Percentiles rank a stretch among this genome's conserved stretches.
phyloP scores from a whole-genome alignment of 92 coral and sea anemone species.

The Porites divaricata region DNA sequence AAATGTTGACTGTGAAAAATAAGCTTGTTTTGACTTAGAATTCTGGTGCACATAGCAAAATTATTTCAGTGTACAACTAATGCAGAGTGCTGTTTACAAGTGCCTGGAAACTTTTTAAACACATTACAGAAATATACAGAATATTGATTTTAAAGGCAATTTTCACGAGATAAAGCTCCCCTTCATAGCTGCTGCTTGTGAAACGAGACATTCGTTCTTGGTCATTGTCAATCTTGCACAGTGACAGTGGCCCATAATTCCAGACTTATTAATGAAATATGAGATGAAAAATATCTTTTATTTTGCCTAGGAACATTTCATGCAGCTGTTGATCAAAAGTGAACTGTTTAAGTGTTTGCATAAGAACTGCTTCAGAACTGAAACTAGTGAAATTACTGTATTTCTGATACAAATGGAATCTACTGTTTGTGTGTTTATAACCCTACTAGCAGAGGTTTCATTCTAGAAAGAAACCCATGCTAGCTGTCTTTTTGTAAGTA shows the following conservation, averaged over 20 bases:
- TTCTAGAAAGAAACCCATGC: no score
- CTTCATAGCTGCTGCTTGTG: background rate
- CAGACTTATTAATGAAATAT: conserved; percentile 11
- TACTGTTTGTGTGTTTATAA: background rate
- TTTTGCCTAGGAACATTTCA: background rate
- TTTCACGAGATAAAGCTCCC: background rate
- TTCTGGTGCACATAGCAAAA: background rate
- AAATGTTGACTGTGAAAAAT: background rate
- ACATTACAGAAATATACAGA: background rate
- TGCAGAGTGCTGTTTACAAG: no score
- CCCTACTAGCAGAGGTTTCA: no score
- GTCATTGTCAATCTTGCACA: conserved; percentile 12
- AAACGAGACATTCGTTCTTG: conserved; percentile 9
- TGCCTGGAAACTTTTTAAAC: background rate
- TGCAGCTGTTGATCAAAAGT: conserved; percentile 17
- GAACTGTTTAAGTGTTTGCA: background rate
- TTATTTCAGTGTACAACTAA: background rate
- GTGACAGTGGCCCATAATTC: background rate
- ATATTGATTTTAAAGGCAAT: background rate
- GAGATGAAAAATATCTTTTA: background rate
- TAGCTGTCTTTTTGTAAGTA: no score
- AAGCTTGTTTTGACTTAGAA: no score
- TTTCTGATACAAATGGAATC: background rate
- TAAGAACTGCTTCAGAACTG: background rate
- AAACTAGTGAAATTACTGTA: background rate